Evolutionary conservation across 2,113 vertebrate species (phyloP).

Genomic region (Apus apus): DNA sequence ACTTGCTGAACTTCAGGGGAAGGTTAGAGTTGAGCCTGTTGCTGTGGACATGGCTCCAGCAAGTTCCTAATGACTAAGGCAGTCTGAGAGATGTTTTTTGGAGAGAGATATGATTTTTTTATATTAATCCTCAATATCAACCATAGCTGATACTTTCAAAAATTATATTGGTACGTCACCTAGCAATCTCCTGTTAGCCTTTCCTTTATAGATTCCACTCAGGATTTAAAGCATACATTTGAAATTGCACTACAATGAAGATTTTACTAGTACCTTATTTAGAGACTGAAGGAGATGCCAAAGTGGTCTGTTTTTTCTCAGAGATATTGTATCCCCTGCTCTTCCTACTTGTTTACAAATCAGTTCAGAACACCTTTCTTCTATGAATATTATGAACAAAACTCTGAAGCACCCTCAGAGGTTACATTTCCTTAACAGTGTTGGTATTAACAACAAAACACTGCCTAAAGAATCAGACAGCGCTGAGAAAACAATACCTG

Average conservation of each 20-base stretch:
- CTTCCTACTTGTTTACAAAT: background rate
- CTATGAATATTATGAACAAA: background rate
- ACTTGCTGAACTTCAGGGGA: background rate
- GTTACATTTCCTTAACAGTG: background rate
- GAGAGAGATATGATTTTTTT: background rate
- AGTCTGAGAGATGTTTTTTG: background rate
- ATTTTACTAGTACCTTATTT: background rate
- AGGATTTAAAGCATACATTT: background rate
- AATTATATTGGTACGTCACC: background rate
- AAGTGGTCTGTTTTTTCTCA: background rate
- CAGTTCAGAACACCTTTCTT: background rate
- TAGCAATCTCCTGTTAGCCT: accelerated
- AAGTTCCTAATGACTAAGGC: background rate
- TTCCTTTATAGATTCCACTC: background rate
- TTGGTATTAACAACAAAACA: background rate
- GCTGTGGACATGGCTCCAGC: background rate
- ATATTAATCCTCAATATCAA: background rate
- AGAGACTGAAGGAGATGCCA: background rate
- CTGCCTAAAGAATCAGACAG: background rate
- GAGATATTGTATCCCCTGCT: background rate
- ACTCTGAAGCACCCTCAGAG: background rate
- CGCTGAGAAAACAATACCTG: background rate
- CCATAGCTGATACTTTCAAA: background rate
- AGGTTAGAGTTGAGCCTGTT: background rate
- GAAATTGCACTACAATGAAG: background rate